phyloP scores from a whole-genome alignment of 2,113 vertebrate genomes.

The Dipodomys stephensi region DNA sequence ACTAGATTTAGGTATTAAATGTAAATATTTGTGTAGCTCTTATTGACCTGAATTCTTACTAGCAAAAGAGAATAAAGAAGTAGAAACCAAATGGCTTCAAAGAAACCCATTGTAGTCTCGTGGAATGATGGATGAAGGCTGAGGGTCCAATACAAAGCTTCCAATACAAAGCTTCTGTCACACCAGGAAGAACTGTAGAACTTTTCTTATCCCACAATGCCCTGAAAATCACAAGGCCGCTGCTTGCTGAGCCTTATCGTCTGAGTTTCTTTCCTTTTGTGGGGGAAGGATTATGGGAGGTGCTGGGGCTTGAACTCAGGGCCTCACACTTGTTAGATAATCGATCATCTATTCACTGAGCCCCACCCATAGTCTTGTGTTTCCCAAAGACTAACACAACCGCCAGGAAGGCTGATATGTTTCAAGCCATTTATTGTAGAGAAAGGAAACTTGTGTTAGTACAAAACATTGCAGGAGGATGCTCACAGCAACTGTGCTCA shows the following conservation, averaged over 20 bases:
- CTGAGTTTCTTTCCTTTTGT: neutral
- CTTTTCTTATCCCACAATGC: neutral
- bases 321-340: too few relatives aligned
- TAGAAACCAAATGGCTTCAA: neutral
- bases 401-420: neutral
- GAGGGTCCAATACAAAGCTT: fast-evolving
- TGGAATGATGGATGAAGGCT: too few relatives aligned
- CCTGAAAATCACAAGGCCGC: neutral
- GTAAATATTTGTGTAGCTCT: conserved; percentile 13
- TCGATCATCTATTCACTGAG: too few relatives aligned
- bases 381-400: neutral
- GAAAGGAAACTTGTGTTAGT: neutral
- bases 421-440: neutral
- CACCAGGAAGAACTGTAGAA: neutral
- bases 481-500: neutral
- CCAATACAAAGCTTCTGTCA: neutral
- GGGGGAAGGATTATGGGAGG: too few relatives aligned
- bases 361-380: too few relatives aligned
- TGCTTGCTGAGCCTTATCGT: neutral
- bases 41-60: neutral
- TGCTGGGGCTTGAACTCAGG: too few relatives aligned
- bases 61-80: conserved; percentile 9
- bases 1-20: conserved; percentile 41
- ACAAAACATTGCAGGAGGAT: neutral
- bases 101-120: too few relatives aligned